Evolutionary conservation across 2,113 vertebrate genomes (phyloP).

Genomic region (Reinhardtius hippoglossoides): DNA sequence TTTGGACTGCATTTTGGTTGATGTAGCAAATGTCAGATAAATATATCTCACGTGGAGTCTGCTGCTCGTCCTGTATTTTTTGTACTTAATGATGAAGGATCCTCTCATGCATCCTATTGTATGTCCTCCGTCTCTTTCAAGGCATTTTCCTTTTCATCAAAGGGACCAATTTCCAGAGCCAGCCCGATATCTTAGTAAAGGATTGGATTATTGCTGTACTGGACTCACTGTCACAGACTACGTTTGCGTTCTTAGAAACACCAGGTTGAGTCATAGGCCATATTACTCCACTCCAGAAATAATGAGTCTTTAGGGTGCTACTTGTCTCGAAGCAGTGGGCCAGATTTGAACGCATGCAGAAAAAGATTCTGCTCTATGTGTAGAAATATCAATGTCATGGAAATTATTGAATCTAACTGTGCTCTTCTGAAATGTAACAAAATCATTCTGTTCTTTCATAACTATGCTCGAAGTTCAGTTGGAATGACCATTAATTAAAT

Average conservation of each 20-base stretch:
- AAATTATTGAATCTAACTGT: too few relatives aligned
- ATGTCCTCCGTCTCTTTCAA: neutral
- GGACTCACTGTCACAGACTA: constrained; percentile 13
- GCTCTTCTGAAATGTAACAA: too few relatives aligned
- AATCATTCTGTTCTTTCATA: too few relatives aligned
- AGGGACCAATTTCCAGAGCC: constrained; percentile 1
- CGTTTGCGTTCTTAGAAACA: constrained; percentile 2
- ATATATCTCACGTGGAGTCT: neutral
- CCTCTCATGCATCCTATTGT: constrained; percentile 1
- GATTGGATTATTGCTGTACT: neutral
- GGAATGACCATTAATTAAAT: too few relatives aligned
- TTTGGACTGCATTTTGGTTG: neutral
- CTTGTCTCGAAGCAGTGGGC: neutral
- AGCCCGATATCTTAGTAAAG: neutral
- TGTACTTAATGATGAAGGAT: neutral
- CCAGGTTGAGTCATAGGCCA: constrained; percentile 18
- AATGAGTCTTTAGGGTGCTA: constrained; percentile 19
- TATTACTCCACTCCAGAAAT: constrained; percentile 12
- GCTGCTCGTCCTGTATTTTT: neutral
- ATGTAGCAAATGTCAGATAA: too few relatives aligned
- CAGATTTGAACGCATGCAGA: neutral
- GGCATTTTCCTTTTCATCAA: neutral
- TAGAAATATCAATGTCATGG: neutral
- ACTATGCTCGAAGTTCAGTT: too few relatives aligned
- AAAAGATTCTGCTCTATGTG: neutral